Evolutionary conservation across 1,140 invertebrate genomes (phyloP), one percentile per base, ranked within the genome.

Genomic region (Drosophila orosa): DNA sequence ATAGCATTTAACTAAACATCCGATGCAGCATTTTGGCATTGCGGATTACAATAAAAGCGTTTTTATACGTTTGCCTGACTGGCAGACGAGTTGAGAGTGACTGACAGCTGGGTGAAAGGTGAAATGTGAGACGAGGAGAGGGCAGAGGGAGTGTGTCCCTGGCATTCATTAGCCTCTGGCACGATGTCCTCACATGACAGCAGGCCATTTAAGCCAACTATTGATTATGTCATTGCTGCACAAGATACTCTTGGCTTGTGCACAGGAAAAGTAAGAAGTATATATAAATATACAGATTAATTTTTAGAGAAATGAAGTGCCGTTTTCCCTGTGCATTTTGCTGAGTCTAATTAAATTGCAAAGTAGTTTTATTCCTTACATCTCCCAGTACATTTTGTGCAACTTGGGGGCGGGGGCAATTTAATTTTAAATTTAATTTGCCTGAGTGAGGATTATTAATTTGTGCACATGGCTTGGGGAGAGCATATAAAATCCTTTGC

Each of bases 1-100:
- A 25, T 44, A 45, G 33, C 73, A 67, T 86, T 78, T 57, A 55
- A 35, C 76, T 63, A 68, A 84, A 84, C 80, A 83, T 84, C 60
- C 80, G 60, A 57, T 87, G 82, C 78, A 87, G 66, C 74, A 77
- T 82, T 86, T 79, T 82, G 79, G 76, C 83, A 87, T 83, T 79
- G 68, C 63, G 79, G 84, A 83, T 87, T 89, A 87, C 83, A 87
- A 87, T 87, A 87, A 87, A 87, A 89, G 56, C 83, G 83, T 63
- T 87, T 86, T 87, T 83, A 87, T 87, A 79, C 78, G 72, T 83
- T 87, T 82, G 79, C 79, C 66, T 78, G 78, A 85, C 78, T 52
- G 63, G 42, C 63, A 60, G 48, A 50, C 59, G 57, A 44, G 25
- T n/a, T 13, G 44, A 39, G 59, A 68, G 60, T 35, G 44, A 48